A percentile compares a stretch with the other conserved stretches of the same genome.
Conservation (phyloP, 2,888 invertebrate genomes). For the Cheilosia grossa region DNA sequence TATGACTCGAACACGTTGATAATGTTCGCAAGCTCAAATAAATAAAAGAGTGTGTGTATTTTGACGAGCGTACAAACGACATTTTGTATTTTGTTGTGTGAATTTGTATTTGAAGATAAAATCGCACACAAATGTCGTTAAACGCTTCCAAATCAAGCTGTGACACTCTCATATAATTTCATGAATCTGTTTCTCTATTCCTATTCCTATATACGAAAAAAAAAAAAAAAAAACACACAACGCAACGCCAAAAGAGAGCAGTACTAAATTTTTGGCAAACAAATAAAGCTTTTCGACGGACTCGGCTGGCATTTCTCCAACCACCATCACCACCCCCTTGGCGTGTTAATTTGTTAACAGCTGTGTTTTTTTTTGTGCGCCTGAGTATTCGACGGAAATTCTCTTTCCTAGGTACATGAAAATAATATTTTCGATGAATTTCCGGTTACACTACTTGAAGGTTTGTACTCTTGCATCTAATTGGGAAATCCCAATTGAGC, state of each 20-base stretch:
- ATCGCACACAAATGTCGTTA: slow-evolving; percentile 6
- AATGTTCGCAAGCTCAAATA: background rate
- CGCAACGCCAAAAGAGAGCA: slow-evolving; percentile 17
- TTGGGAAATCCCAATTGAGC: background rate
- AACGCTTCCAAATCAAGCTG: background rate
- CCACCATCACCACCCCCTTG: background rate
- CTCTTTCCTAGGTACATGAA: background rate
- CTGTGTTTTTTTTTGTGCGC: slow-evolving; percentile 12
- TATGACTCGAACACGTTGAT: slow-evolving; percentile 13
- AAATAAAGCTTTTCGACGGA: slow-evolving; percentile 6
- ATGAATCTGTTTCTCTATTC: background rate
- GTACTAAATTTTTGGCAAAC: slow-evolving; percentile 10
- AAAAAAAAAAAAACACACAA: slow-evolving; percentile 2
- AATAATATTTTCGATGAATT: slow-evolving; percentile 20
- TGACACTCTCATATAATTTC: background rate
- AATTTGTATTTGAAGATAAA: background rate
- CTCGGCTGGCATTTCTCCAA: background rate
- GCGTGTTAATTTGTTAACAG: background rate
- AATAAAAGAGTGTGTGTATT: background rate
- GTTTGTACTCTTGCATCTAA: background rate
- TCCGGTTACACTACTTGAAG: slow-evolving; percentile 14
- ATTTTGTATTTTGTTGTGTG: slow-evolving; percentile 5
- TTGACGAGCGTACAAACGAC: background rate
- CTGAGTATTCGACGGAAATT: background rate
- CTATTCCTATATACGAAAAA: background rate